Conservation (phyloP, 2,113 vertebrate species). For the Xiphophorus couchianus region DNA sequence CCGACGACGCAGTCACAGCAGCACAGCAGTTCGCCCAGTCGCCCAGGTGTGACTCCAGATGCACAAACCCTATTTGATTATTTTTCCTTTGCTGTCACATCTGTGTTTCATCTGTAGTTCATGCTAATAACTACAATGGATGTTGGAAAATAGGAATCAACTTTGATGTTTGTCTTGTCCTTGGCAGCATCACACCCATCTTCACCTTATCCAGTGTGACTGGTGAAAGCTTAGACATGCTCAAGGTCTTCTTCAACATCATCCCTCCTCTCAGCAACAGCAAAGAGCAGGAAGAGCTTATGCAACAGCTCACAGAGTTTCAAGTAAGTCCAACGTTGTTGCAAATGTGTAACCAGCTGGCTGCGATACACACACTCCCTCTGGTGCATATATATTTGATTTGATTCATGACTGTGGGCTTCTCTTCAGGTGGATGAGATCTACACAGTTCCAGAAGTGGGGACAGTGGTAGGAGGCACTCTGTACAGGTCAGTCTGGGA, state of each 20-base stretch:
- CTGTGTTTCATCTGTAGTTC: not conserved
- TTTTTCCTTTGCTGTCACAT: not conserved
- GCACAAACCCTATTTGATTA: not conserved
- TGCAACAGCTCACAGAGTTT: constrained; percentile 97
- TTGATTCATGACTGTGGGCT: constrained; percentile 12
- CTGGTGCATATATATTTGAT: not conserved
- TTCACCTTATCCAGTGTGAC: constrained; percentile 96
- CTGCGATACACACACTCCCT: not conserved
- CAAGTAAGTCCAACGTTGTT: constrained; percentile 80
- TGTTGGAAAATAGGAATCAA: not conserved
- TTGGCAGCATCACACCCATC: constrained; percentile 91
- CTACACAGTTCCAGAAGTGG: constrained; percentile 97
- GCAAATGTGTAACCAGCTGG: not conserved
- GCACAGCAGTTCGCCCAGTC: constrained; percentile 97
- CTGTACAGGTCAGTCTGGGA: constrained; percentile 88
- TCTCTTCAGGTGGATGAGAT: constrained; percentile 95
- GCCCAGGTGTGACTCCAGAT: constrained; percentile 83
- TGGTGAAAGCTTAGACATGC: constrained; percentile 92
- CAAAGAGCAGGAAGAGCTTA: constrained; percentile 96
- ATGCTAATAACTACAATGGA: not conserved
- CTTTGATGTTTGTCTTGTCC: not conserved
- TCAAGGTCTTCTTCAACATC: constrained; percentile 98
- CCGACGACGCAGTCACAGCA: constrained; percentile 94
- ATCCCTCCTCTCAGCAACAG: constrained; percentile 97
- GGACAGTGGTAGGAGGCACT: constrained; percentile 97